A percentile compares a stretch with the other conserved stretches of the same genome.
phyloP scores from a whole-genome alignment of 2,113 vertebrate species.

The Rhynchopsitta pachyrhyncha region DNA sequence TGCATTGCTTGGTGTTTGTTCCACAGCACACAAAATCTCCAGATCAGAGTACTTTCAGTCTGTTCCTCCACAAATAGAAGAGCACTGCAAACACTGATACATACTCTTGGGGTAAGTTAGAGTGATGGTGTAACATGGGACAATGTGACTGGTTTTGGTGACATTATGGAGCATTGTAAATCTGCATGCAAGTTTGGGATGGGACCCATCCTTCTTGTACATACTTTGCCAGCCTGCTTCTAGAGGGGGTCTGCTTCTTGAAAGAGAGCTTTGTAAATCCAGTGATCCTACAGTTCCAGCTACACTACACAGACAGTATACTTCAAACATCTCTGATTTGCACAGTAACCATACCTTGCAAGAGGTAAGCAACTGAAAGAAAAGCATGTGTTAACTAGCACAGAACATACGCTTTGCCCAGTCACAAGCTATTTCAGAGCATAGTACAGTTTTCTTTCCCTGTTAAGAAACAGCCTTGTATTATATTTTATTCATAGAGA shows the following conservation, averaged over 20 bases:
- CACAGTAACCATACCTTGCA: not conserved
- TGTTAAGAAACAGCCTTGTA: conserved; percentile 37
- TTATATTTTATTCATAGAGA: conserved; percentile 63
- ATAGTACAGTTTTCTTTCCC: conserved; percentile 34
- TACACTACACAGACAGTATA: not conserved
- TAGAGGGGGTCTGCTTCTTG: not conserved
- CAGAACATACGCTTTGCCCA: not conserved
- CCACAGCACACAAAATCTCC: fast-evolving
- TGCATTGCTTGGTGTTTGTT: not conserved
- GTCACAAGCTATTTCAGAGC: not conserved
- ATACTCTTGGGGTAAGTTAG: not conserved
- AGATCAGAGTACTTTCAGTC: not conserved
- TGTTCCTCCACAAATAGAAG: not conserved
- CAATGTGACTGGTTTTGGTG: fast-evolving
- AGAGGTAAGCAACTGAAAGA: not conserved
- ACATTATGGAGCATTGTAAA: not conserved
- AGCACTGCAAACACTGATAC: fast-evolving
- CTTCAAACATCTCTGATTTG: not conserved
- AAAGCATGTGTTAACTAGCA: not conserved
- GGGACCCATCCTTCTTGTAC: not conserved
- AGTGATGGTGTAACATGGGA: not conserved
- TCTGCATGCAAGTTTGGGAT: fast-evolving
- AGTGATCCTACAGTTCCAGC: not conserved
- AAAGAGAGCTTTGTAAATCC: not conserved
- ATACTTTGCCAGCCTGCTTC: not conserved